A percentile compares a stretch with the other conserved stretches of the same genome.
phyloP scores from a whole-genome alignment of 1,140 invertebrate genomes.

The Arctopsyche grandis region DNA sequence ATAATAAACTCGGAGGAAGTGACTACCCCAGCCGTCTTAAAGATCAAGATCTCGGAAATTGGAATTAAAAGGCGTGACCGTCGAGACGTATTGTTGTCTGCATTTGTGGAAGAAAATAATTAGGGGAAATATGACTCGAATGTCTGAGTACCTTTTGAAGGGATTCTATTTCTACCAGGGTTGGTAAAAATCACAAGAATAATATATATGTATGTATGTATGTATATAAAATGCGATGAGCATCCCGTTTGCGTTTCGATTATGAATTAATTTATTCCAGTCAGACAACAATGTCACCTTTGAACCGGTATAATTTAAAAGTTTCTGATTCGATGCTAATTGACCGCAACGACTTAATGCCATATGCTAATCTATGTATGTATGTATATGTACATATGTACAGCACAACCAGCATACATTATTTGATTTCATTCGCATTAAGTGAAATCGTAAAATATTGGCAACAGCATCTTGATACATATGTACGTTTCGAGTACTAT shows the following conservation, averaged over 20 bases:
- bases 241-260: no score
- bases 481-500: no score
- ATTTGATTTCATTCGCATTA: no score
- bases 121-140: constrained; percentile 5
- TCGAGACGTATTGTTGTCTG: constrained; percentile 40
- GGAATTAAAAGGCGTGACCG: constrained; percentile 41
- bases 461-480: no score
- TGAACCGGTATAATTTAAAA: not conserved
- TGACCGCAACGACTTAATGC: not conserved
- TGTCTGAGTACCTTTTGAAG: not conserved
- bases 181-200: no score
- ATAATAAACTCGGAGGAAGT: not conserved
- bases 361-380: not conserved
- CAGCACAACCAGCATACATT: no score
- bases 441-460: no score
- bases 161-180: not conserved
- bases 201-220: no score
- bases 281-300: not conserved
- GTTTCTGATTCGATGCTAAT: not conserved
- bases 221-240: no score
- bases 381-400: no score
- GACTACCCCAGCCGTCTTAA: not conserved
- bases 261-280: no score
- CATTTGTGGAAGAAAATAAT: constrained; percentile 29
- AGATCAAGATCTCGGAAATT: constrained; percentile 31